Conservation (phyloP, 2,888 invertebrate genomes). For the Pyrrhia umbra region DNA sequence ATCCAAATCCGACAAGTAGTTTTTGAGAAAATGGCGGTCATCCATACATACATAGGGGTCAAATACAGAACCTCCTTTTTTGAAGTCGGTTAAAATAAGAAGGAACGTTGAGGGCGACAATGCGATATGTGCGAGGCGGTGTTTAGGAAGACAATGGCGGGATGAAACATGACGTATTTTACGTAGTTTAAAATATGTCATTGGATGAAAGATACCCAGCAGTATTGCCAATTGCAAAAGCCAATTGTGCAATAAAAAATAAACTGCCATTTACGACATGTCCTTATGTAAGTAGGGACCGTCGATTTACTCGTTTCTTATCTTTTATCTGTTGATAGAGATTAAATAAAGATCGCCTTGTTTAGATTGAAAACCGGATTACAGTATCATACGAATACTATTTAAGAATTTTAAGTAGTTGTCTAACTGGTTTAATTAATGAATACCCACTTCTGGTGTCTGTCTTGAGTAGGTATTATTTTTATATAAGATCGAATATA, state of each 20-base stretch:
- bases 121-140: not conserved
- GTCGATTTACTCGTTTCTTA: slow-evolving; percentile 23
- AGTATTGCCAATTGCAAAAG: too few relatives aligned
- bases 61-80: too few relatives aligned
- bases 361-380: slow-evolving; percentile 24
- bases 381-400: slow-evolving; percentile 14
- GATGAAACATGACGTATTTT: not conserved
- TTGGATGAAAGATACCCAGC: too few relatives aligned
- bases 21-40: too few relatives aligned
- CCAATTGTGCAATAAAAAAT: too few relatives aligned
- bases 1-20: too few relatives aligned
- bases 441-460: not conserved
- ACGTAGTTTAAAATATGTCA: too few relatives aligned
- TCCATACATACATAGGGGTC: too few relatives aligned
- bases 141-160: not conserved
- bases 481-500: too few relatives aligned
- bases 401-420: not conserved
- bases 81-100: not conserved
- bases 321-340: slow-evolving; percentile 32
- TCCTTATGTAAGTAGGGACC: too few relatives aligned
- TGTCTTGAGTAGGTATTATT: not conserved
- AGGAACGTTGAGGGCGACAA: not conserved
- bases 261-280: too few relatives aligned
- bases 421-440: slow-evolving; percentile 8
- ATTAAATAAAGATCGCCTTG: slow-evolving; percentile 26